A percentile compares a stretch with the other conserved stretches of the same genome.
Conservation (phyloP, 2,113 vertebrate genomes). For the Micronycteris hirsuta region DNA sequence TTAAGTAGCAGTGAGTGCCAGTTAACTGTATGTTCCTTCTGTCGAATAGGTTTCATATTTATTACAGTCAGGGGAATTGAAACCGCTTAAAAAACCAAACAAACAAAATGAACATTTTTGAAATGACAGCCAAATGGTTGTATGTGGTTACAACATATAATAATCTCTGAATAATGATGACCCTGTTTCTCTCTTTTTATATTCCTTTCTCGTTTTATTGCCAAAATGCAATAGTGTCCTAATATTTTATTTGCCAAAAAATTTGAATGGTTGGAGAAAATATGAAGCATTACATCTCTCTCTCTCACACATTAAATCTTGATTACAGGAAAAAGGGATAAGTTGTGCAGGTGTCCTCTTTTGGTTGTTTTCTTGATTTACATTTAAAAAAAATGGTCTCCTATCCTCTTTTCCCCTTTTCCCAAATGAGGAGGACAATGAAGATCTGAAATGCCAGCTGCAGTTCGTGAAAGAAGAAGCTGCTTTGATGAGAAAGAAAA, state of each 20-base stretch:
- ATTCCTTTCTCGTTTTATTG: neutral
- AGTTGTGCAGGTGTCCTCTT: neutral
- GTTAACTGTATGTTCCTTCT: neutral
- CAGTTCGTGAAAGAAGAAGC: constrained; percentile 98
- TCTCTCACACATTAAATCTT: neutral
- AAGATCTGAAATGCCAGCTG: constrained; percentile 96
- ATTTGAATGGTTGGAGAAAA: neutral
- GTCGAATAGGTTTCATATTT: neutral
- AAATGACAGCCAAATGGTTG: neutral
- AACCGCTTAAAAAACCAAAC: neutral
- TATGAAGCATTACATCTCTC: neutral
- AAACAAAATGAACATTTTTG: neutral
- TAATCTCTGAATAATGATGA: neutral
- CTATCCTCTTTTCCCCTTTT: neutral
- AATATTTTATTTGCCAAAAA: neutral
- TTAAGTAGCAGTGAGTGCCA: neutral
- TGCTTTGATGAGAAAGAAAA: constrained; percentile 97
- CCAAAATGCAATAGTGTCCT: neutral
- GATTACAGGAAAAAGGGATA: neutral
- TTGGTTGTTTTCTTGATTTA: neutral
- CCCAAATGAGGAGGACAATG: constrained; percentile 91
- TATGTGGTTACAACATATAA: neutral
- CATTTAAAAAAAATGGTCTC: constrained; percentile 20
- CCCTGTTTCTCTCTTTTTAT: neutral
- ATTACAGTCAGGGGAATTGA: neutral